Percentiles rank a stretch among this genome's conserved stretches.
phyloP scores from a whole-genome alignment of 2,888 invertebrate species.

The Troides oblongomaculatus region DNA sequence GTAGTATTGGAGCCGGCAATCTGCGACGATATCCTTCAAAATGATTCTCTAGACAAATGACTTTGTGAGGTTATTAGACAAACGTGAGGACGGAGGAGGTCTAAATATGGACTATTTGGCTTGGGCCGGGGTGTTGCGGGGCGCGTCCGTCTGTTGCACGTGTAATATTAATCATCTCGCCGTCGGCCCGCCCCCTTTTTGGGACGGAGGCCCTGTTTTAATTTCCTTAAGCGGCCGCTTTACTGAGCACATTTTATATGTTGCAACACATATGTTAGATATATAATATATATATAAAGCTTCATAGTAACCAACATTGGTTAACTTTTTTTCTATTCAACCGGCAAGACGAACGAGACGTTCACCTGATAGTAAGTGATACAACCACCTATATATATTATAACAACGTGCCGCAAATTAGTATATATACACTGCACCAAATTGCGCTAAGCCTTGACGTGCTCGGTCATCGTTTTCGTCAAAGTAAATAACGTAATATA shows the following conservation, averaged over 20 bases:
- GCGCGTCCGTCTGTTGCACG: constrained; percentile 15
- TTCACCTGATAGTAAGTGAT: too few relatives aligned
- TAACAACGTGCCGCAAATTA: too few relatives aligned
- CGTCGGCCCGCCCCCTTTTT: constrained; percentile 3
- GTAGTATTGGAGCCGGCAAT: not conserved
- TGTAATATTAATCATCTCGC: constrained; percentile 25
- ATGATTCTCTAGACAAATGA: not conserved
- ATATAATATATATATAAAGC: too few relatives aligned
- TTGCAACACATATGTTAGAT: too few relatives aligned
- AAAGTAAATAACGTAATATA: too few relatives aligned
- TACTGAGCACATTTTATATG: not conserved
- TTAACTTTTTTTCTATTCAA: too few relatives aligned
- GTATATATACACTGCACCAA: too few relatives aligned
- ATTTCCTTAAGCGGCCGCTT: constrained; percentile 28
- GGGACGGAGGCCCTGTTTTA: constrained; percentile 20
- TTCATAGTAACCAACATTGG: too few relatives aligned
- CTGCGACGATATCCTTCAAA: not conserved
- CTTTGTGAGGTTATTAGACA: constrained; percentile 9
- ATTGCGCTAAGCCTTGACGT: too few relatives aligned
- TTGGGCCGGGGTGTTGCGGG: not conserved
- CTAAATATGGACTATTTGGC: constrained; percentile 18
- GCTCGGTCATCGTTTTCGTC: too few relatives aligned
- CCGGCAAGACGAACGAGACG: too few relatives aligned
- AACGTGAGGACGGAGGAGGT: constrained; percentile 16
- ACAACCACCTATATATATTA: too few relatives aligned